Base-by-base conservation (phyloP, 2,113 vertebrate genomes). In the Pantherophis guttatus region DNA sequence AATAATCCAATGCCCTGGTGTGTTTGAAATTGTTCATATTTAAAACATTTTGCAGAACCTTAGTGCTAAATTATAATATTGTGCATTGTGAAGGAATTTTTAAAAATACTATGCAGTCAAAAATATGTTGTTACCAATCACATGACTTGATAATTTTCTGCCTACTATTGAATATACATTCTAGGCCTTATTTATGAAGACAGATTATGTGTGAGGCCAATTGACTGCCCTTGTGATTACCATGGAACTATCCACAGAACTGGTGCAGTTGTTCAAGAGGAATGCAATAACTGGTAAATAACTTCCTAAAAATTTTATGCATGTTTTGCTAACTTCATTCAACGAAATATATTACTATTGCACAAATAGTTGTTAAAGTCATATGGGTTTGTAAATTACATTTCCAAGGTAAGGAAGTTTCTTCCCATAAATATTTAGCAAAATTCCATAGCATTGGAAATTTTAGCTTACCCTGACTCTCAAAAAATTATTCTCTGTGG, bases 141-240 rank as follows among this genome's bases (percentile, higher is more conserved):
- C n/a, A 70, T 39, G 21, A 23, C 1, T 55, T 62, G 12, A 70
- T 85, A 89, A 92, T 87, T 92, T 57, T 89, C 10, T 54, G 44
- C 5, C 52, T 8, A 15, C 87, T 29, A n/a, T 53, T 39, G 48
- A 92, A 90, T 94, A 11, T 95, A 95, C 48, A 75, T 93, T 94
- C 44, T 96, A 99, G 99, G 98, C 52, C 96, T 99, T 90, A 98
- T 99, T 97, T 98, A 98, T 52, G 98, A 99, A 95, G 98, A 98
- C 0, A 98, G 97, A 4, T 91, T 93, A 29, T 99, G 99, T 44
- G 98, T 99, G 91, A 97, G 96, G n/a, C 97, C 98, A 53, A 96
- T 97, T 7, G 98, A 99, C 87, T 99, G 99, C 96, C 98, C 99
- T 90, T 99, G 99, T 94, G 99, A 99, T 96, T 98, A 98, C 94